Conservation (phyloP, 2,113 vertebrate genomes). For the Catagonus wagneri region DNA sequence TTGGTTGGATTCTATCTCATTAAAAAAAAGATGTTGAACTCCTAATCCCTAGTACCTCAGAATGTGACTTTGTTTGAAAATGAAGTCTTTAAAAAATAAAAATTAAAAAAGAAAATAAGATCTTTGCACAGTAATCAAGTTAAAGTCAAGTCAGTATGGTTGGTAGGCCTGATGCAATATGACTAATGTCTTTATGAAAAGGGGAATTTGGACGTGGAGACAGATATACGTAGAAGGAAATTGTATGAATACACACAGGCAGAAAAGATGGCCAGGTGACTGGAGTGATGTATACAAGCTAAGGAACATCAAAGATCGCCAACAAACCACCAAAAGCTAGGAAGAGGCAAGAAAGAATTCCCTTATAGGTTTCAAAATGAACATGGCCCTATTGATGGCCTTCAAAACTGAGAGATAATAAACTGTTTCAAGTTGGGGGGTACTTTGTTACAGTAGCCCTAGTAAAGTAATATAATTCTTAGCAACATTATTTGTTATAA, state of each 20-base stretch:
- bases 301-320: neutral
- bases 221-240: neutral
- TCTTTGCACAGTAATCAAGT: neutral
- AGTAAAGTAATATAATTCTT: neutral
- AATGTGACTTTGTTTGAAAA: conserved; percentile 24
- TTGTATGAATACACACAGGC: neutral
- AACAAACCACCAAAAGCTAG: no score
- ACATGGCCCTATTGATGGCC: neutral
- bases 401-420: neutral
- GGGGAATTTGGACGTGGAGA: neutral
- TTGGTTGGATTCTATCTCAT: neutral
- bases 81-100: no score
- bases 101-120: neutral
- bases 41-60: neutral
- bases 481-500: neutral
- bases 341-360: neutral
- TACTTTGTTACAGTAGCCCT: neutral
- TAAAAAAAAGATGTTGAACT: neutral
- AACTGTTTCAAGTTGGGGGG: neutral
- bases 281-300: neutral
- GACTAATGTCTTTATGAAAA: neutral
- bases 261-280: neutral
- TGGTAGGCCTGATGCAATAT: neutral
- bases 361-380: neutral
- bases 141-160: neutral